Conservation (phyloP, 1,140 invertebrate species). For the Eufriesea mexicana region DNA sequence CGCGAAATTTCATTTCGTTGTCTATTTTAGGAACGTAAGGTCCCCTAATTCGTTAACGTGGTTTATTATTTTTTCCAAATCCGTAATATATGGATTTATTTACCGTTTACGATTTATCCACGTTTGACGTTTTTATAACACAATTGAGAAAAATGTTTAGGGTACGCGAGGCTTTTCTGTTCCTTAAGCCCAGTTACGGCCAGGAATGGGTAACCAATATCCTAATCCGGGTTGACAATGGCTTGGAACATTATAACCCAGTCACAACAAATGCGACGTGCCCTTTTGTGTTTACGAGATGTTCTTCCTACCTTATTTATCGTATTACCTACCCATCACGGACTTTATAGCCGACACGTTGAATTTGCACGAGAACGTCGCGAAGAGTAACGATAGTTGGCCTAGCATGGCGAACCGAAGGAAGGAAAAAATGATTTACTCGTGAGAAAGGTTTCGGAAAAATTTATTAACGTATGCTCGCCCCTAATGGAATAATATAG, state of each 20-base stretch:
- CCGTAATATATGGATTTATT: not conserved
- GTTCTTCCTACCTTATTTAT: slow-evolving; percentile 15
- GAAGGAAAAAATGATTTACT: too few species aligned
- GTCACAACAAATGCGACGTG: slow-evolving; percentile 59
- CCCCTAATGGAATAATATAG: too few species aligned
- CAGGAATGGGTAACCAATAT: not conserved
- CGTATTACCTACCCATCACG: not conserved
- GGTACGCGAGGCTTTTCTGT: not conserved
- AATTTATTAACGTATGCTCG: too few species aligned
- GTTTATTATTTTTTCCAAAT: not conserved
- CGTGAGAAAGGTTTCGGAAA: too few species aligned
- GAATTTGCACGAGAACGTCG: too few species aligned
- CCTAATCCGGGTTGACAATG: slow-evolving; percentile 54
- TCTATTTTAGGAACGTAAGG: too few species aligned
- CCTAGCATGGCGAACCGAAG: too few species aligned
- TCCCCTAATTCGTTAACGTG: too few species aligned
- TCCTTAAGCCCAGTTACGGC: not conserved
- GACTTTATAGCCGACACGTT: too few species aligned
- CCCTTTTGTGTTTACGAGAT: slow-evolving; percentile 2
- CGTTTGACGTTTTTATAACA: not conserved
- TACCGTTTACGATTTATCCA: not conserved
- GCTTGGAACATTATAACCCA: slow-evolving; percentile 59
- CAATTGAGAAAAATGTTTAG: not conserved
- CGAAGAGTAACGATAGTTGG: too few species aligned
- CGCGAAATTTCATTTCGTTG: too few species aligned